Conservation (phyloP, 2,888 invertebrate species). For the Antitype chi region DNA sequence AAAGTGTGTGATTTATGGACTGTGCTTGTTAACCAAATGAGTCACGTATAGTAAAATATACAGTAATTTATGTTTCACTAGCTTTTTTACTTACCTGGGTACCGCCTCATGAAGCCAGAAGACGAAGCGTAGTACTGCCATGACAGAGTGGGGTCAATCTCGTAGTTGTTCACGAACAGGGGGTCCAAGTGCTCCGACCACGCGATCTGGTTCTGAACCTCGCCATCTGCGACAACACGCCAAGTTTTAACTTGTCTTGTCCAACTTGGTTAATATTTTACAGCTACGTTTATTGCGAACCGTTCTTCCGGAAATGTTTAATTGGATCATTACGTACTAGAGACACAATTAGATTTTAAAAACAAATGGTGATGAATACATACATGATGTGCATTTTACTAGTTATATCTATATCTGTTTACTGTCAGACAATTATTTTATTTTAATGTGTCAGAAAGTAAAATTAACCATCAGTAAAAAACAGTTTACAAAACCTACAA, state of each 20-base stretch:
- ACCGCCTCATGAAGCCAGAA: conserved; percentile 98
- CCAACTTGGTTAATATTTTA: conserved; percentile 37
- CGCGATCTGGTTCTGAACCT: conserved; percentile 96
- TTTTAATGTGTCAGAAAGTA: neutral
- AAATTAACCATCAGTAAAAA: neutral
- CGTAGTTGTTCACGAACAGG: conserved; percentile 97
- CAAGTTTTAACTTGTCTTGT: conserved; percentile 28
- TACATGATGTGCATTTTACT: neutral
- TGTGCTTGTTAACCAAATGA: neutral
- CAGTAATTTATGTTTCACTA: neutral
- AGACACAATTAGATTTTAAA: neutral
- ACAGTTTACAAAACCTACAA: conserved; percentile 33
- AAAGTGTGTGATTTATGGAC: conserved; percentile 4
- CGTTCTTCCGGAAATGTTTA: conserved; percentile 32
- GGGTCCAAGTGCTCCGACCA: conserved; percentile 98
- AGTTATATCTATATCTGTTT: neutral
- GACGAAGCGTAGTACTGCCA: conserved; percentile 99
- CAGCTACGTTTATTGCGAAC: conserved; percentile 32
- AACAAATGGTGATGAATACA: neutral
- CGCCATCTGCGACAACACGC: conserved; percentile 90
- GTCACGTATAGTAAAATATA: neutral
- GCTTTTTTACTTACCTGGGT: conserved; percentile 92
- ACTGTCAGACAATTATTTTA: neutral
- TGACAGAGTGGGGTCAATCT: conserved; percentile 97
- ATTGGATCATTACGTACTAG: neutral